Evolutionary conservation across 1,140 invertebrate genomes (phyloP), one percentile per base, ranked within the genome.

Genomic region (Calosoma granatense): DNA sequence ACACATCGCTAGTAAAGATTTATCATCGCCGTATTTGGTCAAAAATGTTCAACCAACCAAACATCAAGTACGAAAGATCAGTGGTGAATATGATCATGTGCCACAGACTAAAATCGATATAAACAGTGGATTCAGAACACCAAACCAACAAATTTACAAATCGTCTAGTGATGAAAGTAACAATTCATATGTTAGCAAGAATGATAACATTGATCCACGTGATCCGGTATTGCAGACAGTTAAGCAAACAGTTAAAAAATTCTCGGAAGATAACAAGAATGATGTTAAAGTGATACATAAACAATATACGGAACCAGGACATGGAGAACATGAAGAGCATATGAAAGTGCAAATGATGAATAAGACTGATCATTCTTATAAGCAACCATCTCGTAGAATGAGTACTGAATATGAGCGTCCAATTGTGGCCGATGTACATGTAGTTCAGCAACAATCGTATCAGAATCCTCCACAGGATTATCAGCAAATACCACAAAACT

Each of bases 71-170:
- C 60, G 65, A 47, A 70, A 70, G 58, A 54, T 70, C n/a, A 71
- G 68, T 54, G 68, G 65, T 1, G 66, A 71, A 53, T 70, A 70
- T 53, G 63, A 69, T 58, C 64, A 63, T 30, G 41, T 62, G n/a
- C n/a, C n/a, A n/a, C n/a, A 57, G 39, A 43, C 20, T 59, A 14
- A 47, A 47, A 47, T 47, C 17, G 26, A 30, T 30, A 30, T 6
- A 6, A 30, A 6, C 26, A 14, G 4, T 30, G 14, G 6, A 14
- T 30, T 6, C 14, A 30, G 14, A 30, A 4, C 4, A 30, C 26
- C 26, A 6, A 14, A 4, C 14, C 41, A 6, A 17, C 41, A 47
- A 17, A 9, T 4, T 12, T 47, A 47, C 17, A 47, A 47, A 47
- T 12, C 41, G 17, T 12, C 4, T 47, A 17, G 17, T 12, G 41